Evolutionary conservation across 1,140 invertebrate species (phyloP), one percentile per base, ranked within the genome.

Genomic region (Cyrtorhinus lividipennis): DNA sequence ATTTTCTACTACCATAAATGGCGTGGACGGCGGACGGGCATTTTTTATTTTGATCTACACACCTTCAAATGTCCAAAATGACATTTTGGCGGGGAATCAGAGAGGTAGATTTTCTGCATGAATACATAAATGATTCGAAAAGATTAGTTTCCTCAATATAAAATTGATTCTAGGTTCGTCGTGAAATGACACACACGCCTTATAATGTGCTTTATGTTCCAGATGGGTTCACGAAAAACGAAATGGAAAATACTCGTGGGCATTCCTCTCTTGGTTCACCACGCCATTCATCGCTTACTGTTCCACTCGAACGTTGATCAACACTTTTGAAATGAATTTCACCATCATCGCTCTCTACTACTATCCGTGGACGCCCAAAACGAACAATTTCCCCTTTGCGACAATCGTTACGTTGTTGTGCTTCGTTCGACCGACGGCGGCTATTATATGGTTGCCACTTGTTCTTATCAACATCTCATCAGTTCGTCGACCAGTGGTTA

Each of bases 241-340:
- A 12, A 48, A 26, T 30, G 59, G 62, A 25, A 65, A 67, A 48
- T 46, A 24, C n/a, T 61, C 58, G 24, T 69, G 66, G 66, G 62
- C 66, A 23, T 25, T 58, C 1, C 10, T 67, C 15, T 62, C 79
- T 12, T 76, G 87, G 22, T 69, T 81, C 0, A 80, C 82, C 0
- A 85, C 85, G 59, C 95, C 89, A 86, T 96, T 92, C 71, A 88
- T 88, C 79, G 87, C 91, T 69, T 96, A 92, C 72, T 90, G 86
- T 56, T 82, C 82, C 0, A 85, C 88, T 1, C 76, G 93, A 44
- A 95, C 92, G 0, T 69, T 97, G 30, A 81, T 85, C 10, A 96
- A 97, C 69, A 87, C 83, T 0, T 72, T 90, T 62, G 93, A 97
- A 77, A 84, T 86, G 38, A 77, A 83, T 12, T 71, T 95, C 12